These are phyloP conservation scores for Halictus quadricinctus DNA, from an alignment of 2,888 invertebrate genomes.

Conservation along the genomic window DNA sequence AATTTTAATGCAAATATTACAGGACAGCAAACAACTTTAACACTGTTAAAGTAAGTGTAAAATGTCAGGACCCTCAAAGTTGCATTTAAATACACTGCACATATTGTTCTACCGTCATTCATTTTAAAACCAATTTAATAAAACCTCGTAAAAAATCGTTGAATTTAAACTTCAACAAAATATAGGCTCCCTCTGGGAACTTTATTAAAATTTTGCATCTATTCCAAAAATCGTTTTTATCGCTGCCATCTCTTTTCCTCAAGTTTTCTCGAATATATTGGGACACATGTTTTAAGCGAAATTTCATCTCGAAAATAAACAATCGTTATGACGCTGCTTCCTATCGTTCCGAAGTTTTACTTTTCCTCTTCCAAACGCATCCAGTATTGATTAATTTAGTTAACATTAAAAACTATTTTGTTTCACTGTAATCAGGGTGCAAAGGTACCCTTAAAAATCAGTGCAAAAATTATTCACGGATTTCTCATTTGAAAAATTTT, in stretches of 20 bases:
- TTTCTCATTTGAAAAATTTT: not conserved
- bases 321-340: not conserved
- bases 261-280: not conserved
- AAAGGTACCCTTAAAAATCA: rapidly evolving
- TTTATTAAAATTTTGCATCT: not conserved
- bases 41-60: too few species aligned
- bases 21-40: too few species aligned
- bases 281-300: not conserved
- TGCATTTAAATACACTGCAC: too few species aligned
- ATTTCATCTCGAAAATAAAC: not conserved
- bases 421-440: not conserved
- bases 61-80: too few species aligned
- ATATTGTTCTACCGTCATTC: not conserved
- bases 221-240: not conserved
- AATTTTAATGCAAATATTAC: too few species aligned
- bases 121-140: not conserved
- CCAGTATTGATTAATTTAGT: not conserved
- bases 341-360: not conserved
- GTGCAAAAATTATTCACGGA: not conserved
- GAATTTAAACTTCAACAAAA: not conserved
- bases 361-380: not conserved
- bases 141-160: not conserved
- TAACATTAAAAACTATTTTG: not conserved
- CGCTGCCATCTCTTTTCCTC: not conserved
- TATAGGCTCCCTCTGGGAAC: too few species aligned